Conservation (phyloP, 2,888 invertebrate genomes). For the Sympetrum striolatum region DNA sequence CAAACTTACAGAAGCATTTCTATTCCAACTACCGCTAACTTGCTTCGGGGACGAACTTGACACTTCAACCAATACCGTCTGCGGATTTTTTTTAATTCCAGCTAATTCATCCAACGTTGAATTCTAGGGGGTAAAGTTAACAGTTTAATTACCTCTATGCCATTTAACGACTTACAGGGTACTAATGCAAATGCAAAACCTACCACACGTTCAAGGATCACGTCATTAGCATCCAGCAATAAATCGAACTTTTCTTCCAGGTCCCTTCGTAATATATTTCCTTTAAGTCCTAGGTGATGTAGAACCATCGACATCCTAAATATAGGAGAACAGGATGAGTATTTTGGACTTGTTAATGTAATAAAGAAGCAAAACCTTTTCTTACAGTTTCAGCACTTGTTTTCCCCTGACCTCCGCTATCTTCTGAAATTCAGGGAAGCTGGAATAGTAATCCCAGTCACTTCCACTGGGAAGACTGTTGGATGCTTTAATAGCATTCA, state of each 20-base stretch:
- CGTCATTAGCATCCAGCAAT: constrained; percentile 82
- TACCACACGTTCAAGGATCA: constrained; percentile 80
- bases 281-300: constrained; percentile 64
- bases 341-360: not conserved
- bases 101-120: constrained; percentile 69
- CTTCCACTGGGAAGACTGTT: constrained; percentile 76
- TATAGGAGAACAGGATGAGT: constrained; percentile 3
- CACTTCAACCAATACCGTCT: constrained; percentile 61
- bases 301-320: constrained; percentile 64
- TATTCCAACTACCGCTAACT: constrained; percentile 70
- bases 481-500: constrained; percentile 72
- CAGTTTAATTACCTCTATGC: too few relatives aligned
- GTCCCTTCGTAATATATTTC: constrained; percentile 65
- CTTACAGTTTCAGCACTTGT: constrained; percentile 67
- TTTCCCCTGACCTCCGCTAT: constrained; percentile 70
- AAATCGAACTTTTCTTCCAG: constrained; percentile 76
- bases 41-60: constrained; percentile 57
- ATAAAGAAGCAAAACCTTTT: not conserved
- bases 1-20: constrained; percentile 4
- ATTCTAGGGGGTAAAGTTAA: constrained; percentile 53
- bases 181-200: constrained; percentile 55
- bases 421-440: constrained; percentile 76
- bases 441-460: constrained; percentile 76
- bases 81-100: constrained; percentile 66
- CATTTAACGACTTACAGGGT: too few relatives aligned